Evolutionary conservation across 2,113 vertebrate genomes (phyloP), one percentile per base, ranked within the genome.

Genomic region (Spizaetus ornatus): DNA sequence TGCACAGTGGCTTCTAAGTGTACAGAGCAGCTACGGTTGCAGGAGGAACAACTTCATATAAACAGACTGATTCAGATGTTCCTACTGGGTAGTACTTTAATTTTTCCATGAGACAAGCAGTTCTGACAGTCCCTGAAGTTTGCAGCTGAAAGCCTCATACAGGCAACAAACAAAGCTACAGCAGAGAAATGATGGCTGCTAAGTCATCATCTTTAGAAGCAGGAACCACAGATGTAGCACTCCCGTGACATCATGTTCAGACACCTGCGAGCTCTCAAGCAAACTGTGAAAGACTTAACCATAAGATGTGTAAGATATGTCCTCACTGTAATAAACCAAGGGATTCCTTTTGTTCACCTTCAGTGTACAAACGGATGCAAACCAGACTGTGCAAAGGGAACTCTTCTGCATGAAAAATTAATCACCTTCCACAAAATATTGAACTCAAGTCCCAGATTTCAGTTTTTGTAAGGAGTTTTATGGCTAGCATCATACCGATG

Each of bases 41-140:
- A 74, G 31, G 1, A 87, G 31, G 13, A 88, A 56, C 7, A 90
- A 22, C 32, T 86, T 67, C 48, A 12, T 1, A 40, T 2, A 40
- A 40, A 59, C 72, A 93, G 71, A 70, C 11, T 47, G 27, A 38
- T 48, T 63, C 48, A 47, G 36, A 36, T 43, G 16, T 32, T 83
- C 63, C 76, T 92, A 14, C 69, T 76, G 59, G 42, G 74, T 36
- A 65, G 27, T 10, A 67, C 15, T 93, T 88, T 4, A 29, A 9
- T 61, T 84, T 84, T 88, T 56, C 59, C 43, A 31, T 61, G 56
- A 90, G 69, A 59, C 21, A 89, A 89, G 90, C 79, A 76, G 53
- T 78, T 92, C 80, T 95, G 77, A 58, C 55, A 81, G 65, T 21
- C 56, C 50, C 92, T 59, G 55, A 61, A 70, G 55, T 18, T 40